Base-by-base conservation (phyloP, 2,888 invertebrate genomes). In the Drosophila sordidapex region DNA sequence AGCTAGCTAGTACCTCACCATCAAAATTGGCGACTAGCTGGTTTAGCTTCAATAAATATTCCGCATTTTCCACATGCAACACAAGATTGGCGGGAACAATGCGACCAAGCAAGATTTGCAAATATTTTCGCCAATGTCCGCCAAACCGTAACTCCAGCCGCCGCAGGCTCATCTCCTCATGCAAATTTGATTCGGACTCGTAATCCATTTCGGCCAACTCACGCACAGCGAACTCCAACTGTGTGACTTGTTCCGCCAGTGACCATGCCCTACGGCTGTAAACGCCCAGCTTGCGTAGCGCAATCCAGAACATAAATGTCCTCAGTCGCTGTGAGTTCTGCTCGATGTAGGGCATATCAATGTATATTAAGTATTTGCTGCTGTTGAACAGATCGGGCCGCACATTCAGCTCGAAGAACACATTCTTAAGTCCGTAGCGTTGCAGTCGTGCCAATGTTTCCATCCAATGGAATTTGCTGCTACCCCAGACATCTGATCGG, bases 361-460 rank as follows among this genome's bases (percentile, higher is more conserved):
- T 25, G 27, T 72, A 58, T 1, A 92, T 71, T 0, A 74, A 11
- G 27, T 79, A 82, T 0, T 56, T 48, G 33, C 49, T 79, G 10
- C 82, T 73, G 25, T 92, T 77, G 0, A 40, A 13, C 0, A 21
- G 0, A 11, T 72, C 64, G 0, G 72, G 79, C 18, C 38, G 1
- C 0, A 82, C 68, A 0, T 49, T 0, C 2, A 66, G 7, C 0
- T n/a, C 15, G 4, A 89, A 48, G 2, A 85, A 10, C 1, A 76
- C 82, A 49, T 89, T 77, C 2, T 31, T 33, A 8, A 91, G 52
- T 1, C 89, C 86, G 43, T 83, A 92, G 7, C 82, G 83, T 0
- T 82, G 82, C 38, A 92, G 33, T 7, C 79, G 77, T 0, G 88
- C 92, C 59, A 91, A 29, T 0, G 88, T 83, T 7, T 76, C 77